These are phyloP conservation scores for Drosophila testacea DNA, from an alignment of 2,888 invertebrate genomes.

Conservation along the genomic window DNA sequence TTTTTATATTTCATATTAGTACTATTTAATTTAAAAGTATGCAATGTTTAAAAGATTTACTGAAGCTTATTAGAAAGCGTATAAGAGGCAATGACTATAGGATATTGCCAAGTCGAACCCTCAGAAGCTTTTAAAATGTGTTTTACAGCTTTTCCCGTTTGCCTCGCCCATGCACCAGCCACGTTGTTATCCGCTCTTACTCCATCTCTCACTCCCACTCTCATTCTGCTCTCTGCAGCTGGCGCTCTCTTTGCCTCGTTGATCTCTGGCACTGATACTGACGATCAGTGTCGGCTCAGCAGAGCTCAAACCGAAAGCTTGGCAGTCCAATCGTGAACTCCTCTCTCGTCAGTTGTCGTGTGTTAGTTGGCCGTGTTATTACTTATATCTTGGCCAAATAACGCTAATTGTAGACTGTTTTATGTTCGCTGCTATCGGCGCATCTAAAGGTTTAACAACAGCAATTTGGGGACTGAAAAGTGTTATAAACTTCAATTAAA, in stretches of 20 bases:
- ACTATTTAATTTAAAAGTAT: no score
- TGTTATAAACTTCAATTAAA: slow-evolving; percentile 52
- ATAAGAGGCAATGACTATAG: background rate
- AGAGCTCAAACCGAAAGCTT: slow-evolving; percentile 7
- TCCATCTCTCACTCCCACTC: background rate
- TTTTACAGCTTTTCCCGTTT: slow-evolving; percentile 2
- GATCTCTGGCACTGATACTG: background rate
- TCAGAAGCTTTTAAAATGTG: no score
- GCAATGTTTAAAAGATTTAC: background rate
- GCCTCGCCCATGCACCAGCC: slow-evolving; percentile 8
- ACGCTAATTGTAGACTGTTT: slow-evolving; percentile 35
- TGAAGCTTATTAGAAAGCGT: background rate
- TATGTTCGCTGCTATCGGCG: slow-evolving; percentile 38
- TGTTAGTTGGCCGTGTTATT: slow-evolving; percentile 21
- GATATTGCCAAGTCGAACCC: background rate
- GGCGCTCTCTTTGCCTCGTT: slow-evolving; percentile 4
- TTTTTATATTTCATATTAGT: no score
- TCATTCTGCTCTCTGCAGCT: slow-evolving; percentile 14
- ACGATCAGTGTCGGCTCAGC: slow-evolving; percentile 2
- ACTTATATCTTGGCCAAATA: slow-evolving; percentile 19
- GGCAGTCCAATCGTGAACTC: slow-evolving; percentile 55
- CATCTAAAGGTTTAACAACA: slow-evolving; percentile 24
- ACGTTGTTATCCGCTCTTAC: slow-evolving; percentile 5
- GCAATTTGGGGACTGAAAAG: slow-evolving; percentile 24
- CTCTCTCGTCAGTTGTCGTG: slow-evolving; percentile 33